These are phyloP conservation scores for Dryobates pubescens DNA, from an alignment of 2,797 vertebrate genomes.

Conservation along the genomic window DNA sequence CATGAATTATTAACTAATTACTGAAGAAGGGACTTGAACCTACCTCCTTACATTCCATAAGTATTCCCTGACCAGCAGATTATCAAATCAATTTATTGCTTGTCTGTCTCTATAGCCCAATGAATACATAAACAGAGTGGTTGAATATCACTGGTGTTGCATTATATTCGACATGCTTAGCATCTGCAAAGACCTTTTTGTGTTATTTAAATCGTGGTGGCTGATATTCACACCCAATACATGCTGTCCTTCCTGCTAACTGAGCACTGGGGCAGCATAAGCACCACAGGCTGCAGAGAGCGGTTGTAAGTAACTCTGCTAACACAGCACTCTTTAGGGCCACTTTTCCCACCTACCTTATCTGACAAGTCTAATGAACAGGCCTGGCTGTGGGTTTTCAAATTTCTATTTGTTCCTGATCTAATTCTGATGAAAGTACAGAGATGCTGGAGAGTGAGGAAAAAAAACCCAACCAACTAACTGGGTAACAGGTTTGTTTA, in stretches of 20 bases:
- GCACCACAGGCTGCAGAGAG: background rate
- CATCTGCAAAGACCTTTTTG: background rate
- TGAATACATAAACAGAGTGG: background rate
- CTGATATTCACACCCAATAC: too few species aligned
- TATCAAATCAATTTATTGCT: background rate
- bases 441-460: background rate
- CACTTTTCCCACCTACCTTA: background rate
- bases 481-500: background rate
- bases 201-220: background rate
- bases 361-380: background rate
- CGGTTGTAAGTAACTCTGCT: background rate
- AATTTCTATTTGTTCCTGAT: background rate
- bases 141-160: background rate
- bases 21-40: background rate
- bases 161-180: background rate
- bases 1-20: background rate
- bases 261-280: fast-evolving
- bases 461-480: background rate
- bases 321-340: background rate
- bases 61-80: background rate
- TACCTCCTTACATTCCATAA: background rate
- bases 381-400: fast-evolving
- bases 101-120: background rate
- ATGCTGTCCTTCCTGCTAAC: background rate
- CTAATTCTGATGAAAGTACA: background rate